A percentile compares a stretch with the other conserved stretches of the same genome.
These are phyloP conservation scores for Rhadinocentrus ornatus DNA, from an alignment of 2,797 vertebrate genomes.

Conservation along the genomic window DNA sequence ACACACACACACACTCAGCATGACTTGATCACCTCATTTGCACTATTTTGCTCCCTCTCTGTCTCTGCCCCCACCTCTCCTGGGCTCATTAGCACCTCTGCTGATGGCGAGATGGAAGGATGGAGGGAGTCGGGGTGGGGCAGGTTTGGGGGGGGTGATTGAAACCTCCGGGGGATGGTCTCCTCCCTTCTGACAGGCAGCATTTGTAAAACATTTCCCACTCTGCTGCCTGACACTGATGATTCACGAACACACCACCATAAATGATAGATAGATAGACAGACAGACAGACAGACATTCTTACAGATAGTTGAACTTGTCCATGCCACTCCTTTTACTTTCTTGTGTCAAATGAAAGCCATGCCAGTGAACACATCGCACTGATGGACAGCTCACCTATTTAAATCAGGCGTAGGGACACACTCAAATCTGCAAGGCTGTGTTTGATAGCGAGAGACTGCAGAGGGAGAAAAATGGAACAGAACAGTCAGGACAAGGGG, in stretches of 20 bases:
- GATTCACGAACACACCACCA: conserved; percentile 70
- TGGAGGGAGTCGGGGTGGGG: conserved; percentile 70
- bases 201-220: conserved; percentile 96
- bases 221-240: conserved; percentile 86
- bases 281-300: conserved; percentile 30
- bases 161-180: conserved; percentile 95
- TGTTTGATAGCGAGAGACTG: conserved; percentile 73
- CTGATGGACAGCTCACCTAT: conserved; percentile 63
- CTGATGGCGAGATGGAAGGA: conserved; percentile 85
- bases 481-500: conserved; percentile 85
- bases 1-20: conserved; percentile 46
- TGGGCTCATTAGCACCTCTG: conserved; percentile 93
- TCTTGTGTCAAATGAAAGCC: conserved; percentile 52
- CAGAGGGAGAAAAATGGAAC: conserved; percentile 81
- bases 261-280: conserved; percentile 53
- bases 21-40: conserved; percentile 83
- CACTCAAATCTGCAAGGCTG: conserved; percentile 57
- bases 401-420: conserved; percentile 50
- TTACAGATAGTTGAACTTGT: conserved; percentile 41
- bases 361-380: conserved; percentile 33
- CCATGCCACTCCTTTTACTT: conserved; percentile 61
- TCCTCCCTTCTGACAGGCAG: conserved; percentile 96
- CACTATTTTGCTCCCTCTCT: conserved; percentile 66
- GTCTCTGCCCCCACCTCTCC: conserved; percentile 69
- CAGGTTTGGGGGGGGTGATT: conserved; percentile 81